Evolutionary conservation across 1,140 invertebrate genomes (phyloP).

Genomic region (Asobara japonica): DNA sequence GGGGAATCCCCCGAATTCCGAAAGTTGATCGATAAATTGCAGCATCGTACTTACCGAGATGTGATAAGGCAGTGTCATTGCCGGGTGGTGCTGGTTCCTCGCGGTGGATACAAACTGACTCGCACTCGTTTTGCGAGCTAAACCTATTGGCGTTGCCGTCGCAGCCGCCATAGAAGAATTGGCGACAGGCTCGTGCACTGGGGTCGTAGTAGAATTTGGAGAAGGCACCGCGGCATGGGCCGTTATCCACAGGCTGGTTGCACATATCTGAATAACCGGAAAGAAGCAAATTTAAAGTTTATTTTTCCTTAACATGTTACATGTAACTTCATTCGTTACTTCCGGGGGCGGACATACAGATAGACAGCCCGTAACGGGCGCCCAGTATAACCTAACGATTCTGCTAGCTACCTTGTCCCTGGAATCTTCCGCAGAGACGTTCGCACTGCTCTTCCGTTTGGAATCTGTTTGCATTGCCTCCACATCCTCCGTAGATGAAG

Average conservation of each 20-base stretch:
- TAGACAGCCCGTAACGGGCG: not conserved
- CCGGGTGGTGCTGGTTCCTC: slow-evolving; percentile 61
- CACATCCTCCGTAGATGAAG: slow-evolving; percentile 85
- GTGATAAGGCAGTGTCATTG: slow-evolving; percentile 59
- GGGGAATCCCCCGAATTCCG: no score
- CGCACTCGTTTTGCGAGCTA: slow-evolving; percentile 75
- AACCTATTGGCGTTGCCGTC: slow-evolving; percentile 89
- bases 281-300: slow-evolving; percentile 34
- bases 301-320: no score
- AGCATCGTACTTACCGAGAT: slow-evolving; percentile 54
- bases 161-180: slow-evolving; percentile 87
- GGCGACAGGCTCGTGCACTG: slow-evolving; percentile 67
- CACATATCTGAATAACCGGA: slow-evolving; percentile 70
- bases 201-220: slow-evolving; percentile 78
- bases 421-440: slow-evolving; percentile 78
- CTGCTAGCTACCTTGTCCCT: slow-evolving; percentile 70
- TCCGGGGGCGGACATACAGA: no score
- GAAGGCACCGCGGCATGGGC: slow-evolving; percentile 73
- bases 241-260: slow-evolving; percentile 70
- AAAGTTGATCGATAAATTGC: no score
- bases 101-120: slow-evolving; percentile 71
- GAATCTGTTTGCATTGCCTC: slow-evolving; percentile 86
- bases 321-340: no score
- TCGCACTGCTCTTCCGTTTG: slow-evolving; percentile 83
- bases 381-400: not conserved